A percentile compares a stretch with the other conserved stretches of the same genome.
Evolutionary conservation across 2,113 vertebrate genomes (phyloP).

Genomic region (Amazona guildingii): DNA sequence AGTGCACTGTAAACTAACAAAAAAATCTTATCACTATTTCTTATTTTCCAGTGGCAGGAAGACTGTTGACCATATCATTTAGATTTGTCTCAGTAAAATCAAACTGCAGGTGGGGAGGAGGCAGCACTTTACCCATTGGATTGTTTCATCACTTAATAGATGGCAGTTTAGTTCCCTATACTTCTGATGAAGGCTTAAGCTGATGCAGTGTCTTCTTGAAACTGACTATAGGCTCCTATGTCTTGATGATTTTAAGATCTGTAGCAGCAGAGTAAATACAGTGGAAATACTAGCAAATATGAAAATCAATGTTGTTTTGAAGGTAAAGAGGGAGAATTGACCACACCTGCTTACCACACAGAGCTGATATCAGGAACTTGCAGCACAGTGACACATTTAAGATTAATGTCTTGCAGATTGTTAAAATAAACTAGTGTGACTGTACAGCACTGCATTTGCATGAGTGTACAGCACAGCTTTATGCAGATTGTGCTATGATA

Average conservation of each 20-base stretch:
- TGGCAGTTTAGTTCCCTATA: not conserved
- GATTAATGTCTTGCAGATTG: not conserved
- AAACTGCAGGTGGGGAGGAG: not conserved
- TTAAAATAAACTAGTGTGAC: not conserved
- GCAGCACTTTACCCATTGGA: not conserved
- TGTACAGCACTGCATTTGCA: not conserved
- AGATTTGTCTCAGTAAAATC: not conserved
- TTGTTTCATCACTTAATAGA: not conserved
- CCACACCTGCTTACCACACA: not conserved
- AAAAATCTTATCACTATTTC: not conserved
- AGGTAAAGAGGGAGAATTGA: not conserved
- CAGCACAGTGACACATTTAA: not conserved
- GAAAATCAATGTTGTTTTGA: not conserved
- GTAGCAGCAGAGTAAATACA: not conserved
- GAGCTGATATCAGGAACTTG: not conserved
- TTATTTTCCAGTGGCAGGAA: not conserved
- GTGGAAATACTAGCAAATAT: not conserved
- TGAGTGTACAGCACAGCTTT: not conserved
- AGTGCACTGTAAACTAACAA: not conserved
- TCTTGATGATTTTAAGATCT: not conserved
- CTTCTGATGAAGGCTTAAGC: not conserved
- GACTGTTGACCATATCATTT: not conserved
- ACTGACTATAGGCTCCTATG: not conserved
- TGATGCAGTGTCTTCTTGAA: not conserved
- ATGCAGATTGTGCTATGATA: not conserved